Evolutionary conservation across 2,113 vertebrate species (phyloP).

Genomic region (Melanerpes formicivorus): DNA sequence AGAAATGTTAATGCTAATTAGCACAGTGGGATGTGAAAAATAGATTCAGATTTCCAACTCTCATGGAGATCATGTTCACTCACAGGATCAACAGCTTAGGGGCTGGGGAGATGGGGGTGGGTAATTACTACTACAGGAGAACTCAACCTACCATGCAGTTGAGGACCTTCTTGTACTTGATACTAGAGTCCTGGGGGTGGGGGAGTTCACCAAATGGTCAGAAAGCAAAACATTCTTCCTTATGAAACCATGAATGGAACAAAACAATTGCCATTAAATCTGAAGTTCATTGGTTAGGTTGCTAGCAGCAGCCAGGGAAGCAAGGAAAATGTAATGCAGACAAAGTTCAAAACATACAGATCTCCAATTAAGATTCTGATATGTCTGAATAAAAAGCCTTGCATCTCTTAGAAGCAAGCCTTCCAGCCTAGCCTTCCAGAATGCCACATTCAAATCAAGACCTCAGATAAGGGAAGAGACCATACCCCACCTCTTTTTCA

Average conservation of each 20-base stretch:
- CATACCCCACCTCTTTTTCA: not conserved
- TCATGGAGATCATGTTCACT: not conserved
- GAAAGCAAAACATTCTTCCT: not conserved
- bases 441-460: fast-evolving
- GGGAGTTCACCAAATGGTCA: not conserved
- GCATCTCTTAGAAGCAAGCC: not conserved
- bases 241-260: not conserved
- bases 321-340: not conserved
- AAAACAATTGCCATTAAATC: not conserved
- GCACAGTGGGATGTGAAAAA: not conserved
- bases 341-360: not conserved
- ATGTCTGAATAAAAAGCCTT: not conserved
- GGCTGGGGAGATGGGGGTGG: too few relatives aligned
- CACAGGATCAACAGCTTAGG: not conserved
- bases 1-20: not conserved
- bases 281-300: not conserved
- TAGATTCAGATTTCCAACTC: not conserved
- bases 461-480: not conserved
- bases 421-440: not conserved
- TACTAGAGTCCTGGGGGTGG: not conserved
- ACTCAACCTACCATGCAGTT: not conserved
- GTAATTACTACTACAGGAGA: not conserved
- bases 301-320: not conserved
- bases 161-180: not conserved
- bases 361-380: not conserved